Conservation (phyloP, 1,140 invertebrate species). For the Drosophila parabipectinata region DNA sequence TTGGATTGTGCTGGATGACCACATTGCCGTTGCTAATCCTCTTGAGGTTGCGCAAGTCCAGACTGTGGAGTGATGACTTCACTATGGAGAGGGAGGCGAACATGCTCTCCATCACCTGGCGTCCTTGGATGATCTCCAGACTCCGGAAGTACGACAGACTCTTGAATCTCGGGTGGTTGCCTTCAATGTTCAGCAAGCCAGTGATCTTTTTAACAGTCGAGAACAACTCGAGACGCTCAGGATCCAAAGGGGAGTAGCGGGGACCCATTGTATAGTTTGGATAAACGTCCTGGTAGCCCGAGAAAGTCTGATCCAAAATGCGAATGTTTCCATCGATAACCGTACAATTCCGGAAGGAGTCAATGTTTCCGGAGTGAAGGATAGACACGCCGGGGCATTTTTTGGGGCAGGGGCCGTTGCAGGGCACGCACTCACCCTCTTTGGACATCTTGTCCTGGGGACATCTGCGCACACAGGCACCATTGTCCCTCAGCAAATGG, state of each 20-base stretch:
- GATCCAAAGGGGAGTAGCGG: slow-evolving; percentile 91
- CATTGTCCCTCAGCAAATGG: slow-evolving; percentile 95
- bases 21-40: slow-evolving; percentile 94
- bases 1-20: slow-evolving; percentile 94
- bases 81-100: slow-evolving; percentile 96
- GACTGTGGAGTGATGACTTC: slow-evolving; percentile 93
- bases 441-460: slow-evolving; percentile 94
- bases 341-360: slow-evolving; percentile 95
- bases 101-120: slow-evolving; percentile 91
- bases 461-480: slow-evolving; percentile 97
- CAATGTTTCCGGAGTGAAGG: slow-evolving; percentile 95
- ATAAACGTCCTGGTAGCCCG: slow-evolving; percentile 93
- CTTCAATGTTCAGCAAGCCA: slow-evolving; percentile 96
- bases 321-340: slow-evolving; percentile 97
- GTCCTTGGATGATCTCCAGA: slow-evolving; percentile 95
- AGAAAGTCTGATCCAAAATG: slow-evolving; percentile 95
- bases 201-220: slow-evolving; percentile 97
- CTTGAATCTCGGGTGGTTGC: slow-evolving; percentile 92
- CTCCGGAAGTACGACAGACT: slow-evolving; percentile 97
- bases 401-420: slow-evolving; percentile 97
- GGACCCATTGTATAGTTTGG: slow-evolving; percentile 92
- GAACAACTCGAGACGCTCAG: slow-evolving; percentile 93
- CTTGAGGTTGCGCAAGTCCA: slow-evolving; percentile 93
- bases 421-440: slow-evolving; percentile 95
- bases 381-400: slow-evolving; percentile 90